Conservation (phyloP, 2,888 invertebrate species). For the Sisyra nigra region DNA sequence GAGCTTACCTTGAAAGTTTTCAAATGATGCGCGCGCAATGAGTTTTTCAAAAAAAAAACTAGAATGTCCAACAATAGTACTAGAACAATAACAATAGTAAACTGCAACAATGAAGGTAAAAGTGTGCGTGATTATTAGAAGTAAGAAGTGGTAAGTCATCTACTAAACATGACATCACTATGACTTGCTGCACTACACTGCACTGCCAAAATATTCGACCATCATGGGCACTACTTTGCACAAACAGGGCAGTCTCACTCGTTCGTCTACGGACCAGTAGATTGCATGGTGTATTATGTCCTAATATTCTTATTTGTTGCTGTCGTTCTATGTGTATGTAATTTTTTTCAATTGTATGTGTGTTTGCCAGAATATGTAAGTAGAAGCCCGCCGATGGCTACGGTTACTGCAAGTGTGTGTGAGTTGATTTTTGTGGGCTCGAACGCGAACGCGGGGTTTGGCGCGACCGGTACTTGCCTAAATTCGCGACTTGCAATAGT, state of each 20-base stretch:
- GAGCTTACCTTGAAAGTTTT: no score
- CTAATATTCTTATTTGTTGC: slow-evolving; percentile 5
- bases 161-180: slow-evolving; percentile 8
- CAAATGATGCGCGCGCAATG: no score
- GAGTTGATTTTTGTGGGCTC: no score
- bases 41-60: neutral
- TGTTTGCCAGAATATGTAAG: no score
- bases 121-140: no score
- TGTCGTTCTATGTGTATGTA: neutral
- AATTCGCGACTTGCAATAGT: no score
- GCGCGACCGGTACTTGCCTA: no score
- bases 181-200: slow-evolving; percentile 7
- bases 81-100: neutral
- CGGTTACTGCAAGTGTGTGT: no score
- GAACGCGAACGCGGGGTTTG: no score
- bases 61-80: neutral
- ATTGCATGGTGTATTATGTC: slow-evolving; percentile 5
- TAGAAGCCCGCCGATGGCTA: no score
- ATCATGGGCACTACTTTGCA: slow-evolving; percentile 6
- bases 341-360: no score
- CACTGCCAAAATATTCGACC: slow-evolving; percentile 6
- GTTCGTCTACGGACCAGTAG: slow-evolving; percentile 9
- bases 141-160: neutral
- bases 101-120: neutral
- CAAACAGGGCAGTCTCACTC: slow-evolving; percentile 7